Percentiles rank a stretch among this genome's conserved stretches.
Conservation (phyloP, 2,888 invertebrate species). For the Acronicta alni region DNA sequence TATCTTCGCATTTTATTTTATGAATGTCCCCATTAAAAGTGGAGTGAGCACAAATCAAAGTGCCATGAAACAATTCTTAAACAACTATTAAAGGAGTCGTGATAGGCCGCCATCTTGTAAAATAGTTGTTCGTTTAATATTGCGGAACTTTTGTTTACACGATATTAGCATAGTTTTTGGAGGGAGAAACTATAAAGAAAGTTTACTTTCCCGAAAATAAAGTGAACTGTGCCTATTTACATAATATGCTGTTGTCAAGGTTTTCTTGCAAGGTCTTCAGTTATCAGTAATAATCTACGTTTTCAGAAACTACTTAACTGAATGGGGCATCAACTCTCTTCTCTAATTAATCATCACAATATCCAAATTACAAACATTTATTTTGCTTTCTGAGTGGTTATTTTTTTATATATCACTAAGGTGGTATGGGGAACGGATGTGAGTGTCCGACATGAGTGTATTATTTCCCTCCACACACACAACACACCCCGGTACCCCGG, state of each 20-base stretch:
- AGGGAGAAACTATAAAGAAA: constrained; percentile 4
- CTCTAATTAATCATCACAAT: no score
- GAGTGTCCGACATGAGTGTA: no score
- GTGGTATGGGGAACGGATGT: no score
- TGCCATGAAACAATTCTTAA: constrained; percentile 57
- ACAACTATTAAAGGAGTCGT: constrained; percentile 51
- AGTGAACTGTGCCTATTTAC: neutral
- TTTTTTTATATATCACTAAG: no score
- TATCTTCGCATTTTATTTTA: constrained; percentile 37
- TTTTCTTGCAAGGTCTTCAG: neutral
- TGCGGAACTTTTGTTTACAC: constrained; percentile 38
- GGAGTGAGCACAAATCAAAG: constrained; percentile 58
- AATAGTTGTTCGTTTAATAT: constrained; percentile 42
- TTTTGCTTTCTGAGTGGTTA: no score
- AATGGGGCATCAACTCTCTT: no score
- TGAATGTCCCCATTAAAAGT: constrained; percentile 47
- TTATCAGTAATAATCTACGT: neutral
- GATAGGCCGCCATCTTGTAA: constrained; percentile 34
- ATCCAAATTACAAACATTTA: no score
- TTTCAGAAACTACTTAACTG: neutral
- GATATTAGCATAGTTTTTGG: constrained; percentile 39
- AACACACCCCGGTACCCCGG: no score
- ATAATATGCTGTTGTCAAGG: neutral
- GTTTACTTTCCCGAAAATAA: neutral
- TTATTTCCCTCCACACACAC: no score